Evolutionary conservation across 2,113 vertebrate species (phyloP).

Genomic region (Ceyx margarethae): DNA sequence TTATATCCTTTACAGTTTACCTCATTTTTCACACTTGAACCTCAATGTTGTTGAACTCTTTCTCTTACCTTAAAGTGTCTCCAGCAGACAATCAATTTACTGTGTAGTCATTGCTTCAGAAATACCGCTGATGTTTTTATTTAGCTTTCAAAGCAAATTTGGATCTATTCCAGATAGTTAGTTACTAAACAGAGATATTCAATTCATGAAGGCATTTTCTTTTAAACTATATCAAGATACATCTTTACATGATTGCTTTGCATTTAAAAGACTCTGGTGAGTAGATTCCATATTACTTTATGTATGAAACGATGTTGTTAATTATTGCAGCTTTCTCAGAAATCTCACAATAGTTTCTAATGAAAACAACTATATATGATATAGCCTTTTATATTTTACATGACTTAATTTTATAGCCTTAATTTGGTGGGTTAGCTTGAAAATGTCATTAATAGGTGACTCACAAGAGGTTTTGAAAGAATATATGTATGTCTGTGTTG

Average conservation of each 20-base stretch:
- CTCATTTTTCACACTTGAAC: slow-evolving; percentile 1
- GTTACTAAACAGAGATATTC: background rate
- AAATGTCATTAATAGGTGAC: background rate
- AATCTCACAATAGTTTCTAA: background rate
- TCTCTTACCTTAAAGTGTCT: slow-evolving; percentile 10
- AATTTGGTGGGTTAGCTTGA: background rate
- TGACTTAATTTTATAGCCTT: background rate
- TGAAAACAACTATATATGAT: background rate
- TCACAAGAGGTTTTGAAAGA: background rate
- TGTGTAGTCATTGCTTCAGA: background rate
- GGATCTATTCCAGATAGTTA: background rate
- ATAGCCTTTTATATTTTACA: background rate
- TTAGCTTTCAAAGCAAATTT: slow-evolving; percentile 27
- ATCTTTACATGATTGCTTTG: background rate
- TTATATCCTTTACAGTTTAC: background rate
- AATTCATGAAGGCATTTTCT: background rate
- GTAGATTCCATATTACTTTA: background rate
- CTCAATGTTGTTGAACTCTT: background rate
- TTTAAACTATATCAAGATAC: background rate
- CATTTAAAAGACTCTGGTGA: background rate
- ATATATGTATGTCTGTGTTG: background rate
- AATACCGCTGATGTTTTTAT: background rate
- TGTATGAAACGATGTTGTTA: background rate
- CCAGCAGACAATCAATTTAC: background rate
- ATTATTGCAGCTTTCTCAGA: background rate